Base-by-base conservation (phyloP, 2,113 vertebrate species). In the Lophius piscatorius region DNA sequence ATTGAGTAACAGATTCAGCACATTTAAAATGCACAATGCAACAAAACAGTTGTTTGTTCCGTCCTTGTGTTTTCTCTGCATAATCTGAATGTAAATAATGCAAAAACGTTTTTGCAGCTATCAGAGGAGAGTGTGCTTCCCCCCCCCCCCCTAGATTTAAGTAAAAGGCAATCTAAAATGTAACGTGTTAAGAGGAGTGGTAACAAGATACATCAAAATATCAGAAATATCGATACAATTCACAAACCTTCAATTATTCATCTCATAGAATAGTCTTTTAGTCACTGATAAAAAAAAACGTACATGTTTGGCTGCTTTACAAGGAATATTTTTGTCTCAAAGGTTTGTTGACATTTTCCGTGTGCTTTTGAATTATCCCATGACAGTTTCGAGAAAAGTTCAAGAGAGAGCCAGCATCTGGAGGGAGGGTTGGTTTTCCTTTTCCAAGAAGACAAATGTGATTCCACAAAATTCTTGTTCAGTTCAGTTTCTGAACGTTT, bases 151-250 rank as follows among this genome's bases (percentile, higher is more conserved):
- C 77, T 69, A 31, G 63, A 80, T 73, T 80, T 7, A 56, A 85
- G 48, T 80, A 74, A 82, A 87, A 87, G 85, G 83, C 77, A 74
- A 82, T 79, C 81, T 76, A 83, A 85, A 85, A 82, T 75, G 78
- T 67, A 64, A 82, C 4, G 55, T 84, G 76, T 85, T 70, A 76
- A 87, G 80, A 91, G 88, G 89, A 88, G 83, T 81, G 84, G 77
- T 80, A 86, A 90, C 88, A 90, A 87, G 84, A 86, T 90, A 91
- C 89, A 91, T 80, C 63, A 69, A 88, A 87, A 87, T 87, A 84
- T 89, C 86, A 88, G 90, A 90, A 92, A 92, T 92, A 92, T 88
- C 89, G 90, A 91, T 90, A 93, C 90, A 87, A 78, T 89, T 92
- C 91, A 91, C 88, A 91, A 89, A 91, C 80, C 79, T 80, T 82